phyloP scores from a whole-genome alignment of 2,113 vertebrate genomes.

The Brachyhypopomus occidentalis region DNA sequence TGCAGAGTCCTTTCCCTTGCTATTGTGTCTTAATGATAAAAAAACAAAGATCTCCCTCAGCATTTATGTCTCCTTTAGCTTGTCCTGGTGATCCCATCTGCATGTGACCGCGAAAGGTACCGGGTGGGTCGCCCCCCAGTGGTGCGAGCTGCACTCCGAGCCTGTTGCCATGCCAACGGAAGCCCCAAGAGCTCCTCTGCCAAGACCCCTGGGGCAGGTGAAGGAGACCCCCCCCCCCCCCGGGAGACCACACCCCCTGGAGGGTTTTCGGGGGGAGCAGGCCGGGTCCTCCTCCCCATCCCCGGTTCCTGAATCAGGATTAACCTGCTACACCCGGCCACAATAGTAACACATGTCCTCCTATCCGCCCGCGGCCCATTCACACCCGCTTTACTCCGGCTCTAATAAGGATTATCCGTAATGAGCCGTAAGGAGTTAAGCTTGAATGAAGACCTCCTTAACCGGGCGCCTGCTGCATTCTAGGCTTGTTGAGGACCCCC shows the following conservation, averaged over 20 bases:
- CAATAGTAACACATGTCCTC: constrained; percentile 75
- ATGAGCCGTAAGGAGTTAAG: constrained; percentile 73
- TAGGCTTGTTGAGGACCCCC: constrained; percentile 67
- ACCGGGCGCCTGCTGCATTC: constrained; percentile 73
- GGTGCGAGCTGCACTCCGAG: constrained; percentile 14
- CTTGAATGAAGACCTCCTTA: constrained; percentile 75
- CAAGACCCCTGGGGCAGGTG: constrained; percentile 59
- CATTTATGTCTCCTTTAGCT: constrained; percentile 50
- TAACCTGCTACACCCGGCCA: constrained; percentile 70
- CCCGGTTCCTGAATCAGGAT: constrained; percentile 71
- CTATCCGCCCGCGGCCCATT: constrained; percentile 84
- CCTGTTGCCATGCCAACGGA: constrained; percentile 50
- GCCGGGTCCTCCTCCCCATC: constrained; percentile 64
- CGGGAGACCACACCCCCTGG: constrained; percentile 19
- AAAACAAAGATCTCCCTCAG: constrained; percentile 27
- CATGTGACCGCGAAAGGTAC: constrained; percentile 41
- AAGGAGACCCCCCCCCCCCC: constrained; percentile 55
- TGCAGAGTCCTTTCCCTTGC: constrained; percentile 24
- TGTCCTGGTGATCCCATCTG: constrained; percentile 43
- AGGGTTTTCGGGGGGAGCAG: constrained; percentile 61
- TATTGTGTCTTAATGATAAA: constrained; percentile 45
- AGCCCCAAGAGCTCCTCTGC: neutral
- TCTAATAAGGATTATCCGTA: constrained; percentile 78
- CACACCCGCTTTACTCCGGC: constrained; percentile 65
- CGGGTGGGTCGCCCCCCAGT: constrained; percentile 29